Conservation (phyloP, 30 jellyfish, hydroid and myxozoan genomes). For the Pseudorhiza aurosa region DNA sequence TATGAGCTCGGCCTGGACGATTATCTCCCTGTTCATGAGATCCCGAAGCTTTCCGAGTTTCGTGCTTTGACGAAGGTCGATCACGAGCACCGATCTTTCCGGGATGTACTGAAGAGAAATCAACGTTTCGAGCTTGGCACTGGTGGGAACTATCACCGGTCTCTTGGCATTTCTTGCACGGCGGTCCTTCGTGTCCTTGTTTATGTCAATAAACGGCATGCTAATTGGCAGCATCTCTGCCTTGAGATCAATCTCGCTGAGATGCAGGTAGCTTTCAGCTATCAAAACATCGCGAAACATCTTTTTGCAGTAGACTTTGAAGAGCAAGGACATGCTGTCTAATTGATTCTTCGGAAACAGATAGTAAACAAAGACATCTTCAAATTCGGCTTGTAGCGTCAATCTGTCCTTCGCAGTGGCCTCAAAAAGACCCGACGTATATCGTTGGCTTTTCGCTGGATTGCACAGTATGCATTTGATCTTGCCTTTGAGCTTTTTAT, state of each 20-base stretch:
- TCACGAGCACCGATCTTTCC: slow-evolving; percentile 75
- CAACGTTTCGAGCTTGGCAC: slow-evolving; percentile 88
- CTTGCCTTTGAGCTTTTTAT: slow-evolving; percentile 85
- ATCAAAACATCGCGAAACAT: slow-evolving; percentile 81
- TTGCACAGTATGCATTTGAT: slow-evolving; percentile 77
- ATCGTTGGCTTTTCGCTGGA: slow-evolving; percentile 88
- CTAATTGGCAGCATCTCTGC: slow-evolving; percentile 96
- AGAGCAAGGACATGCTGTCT: slow-evolving; percentile 85
- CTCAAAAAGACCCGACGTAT: slow-evolving; percentile 78
- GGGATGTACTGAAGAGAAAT: slow-evolving; percentile 89
- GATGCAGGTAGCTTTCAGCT: slow-evolving; percentile 85
- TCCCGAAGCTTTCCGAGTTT: slow-evolving; percentile 83
- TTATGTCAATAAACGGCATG: slow-evolving; percentile 76
- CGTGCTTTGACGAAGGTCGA: slow-evolving; percentile 89
- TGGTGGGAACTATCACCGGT: slow-evolving; percentile 92
- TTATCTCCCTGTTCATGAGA: slow-evolving; percentile 84
- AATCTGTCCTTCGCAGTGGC: slow-evolving; percentile 70
- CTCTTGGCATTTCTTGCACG: slow-evolving; percentile 48
- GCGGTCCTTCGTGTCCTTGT: slow-evolving; percentile 45
- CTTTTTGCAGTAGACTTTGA: slow-evolving; percentile 75
- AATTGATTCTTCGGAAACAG: slow-evolving; percentile 86
- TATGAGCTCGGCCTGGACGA: slow-evolving; percentile 91
- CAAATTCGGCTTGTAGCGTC: slow-evolving; percentile 79
- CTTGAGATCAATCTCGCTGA: slow-evolving; percentile 83
- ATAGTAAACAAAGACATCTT: slow-evolving; percentile 85